phyloP scores from a whole-genome alignment of 2,797 vertebrate genomes.

The Craterocephalus amniculus region DNA sequence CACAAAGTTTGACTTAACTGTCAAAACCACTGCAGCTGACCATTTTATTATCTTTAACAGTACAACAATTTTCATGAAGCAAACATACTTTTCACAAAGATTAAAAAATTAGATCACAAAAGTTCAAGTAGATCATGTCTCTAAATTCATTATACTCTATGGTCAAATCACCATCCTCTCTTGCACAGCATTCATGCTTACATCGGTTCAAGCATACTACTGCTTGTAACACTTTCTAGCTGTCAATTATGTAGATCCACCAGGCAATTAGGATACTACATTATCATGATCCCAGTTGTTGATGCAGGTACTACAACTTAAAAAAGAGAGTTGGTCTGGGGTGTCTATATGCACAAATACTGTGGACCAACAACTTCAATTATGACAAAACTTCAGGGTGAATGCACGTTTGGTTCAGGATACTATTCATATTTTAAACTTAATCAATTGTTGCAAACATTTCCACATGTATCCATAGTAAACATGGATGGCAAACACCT shows the following conservation, averaged over 20 bases:
- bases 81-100: not conserved
- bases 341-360: not conserved
- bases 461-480: not conserved
- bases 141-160: too few species aligned
- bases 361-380: not conserved
- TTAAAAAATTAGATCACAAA: too few species aligned
- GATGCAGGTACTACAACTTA: not conserved
- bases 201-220: not conserved
- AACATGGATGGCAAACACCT: not conserved
- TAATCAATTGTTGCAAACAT: not conserved
- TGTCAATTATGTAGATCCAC: not conserved
- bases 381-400: not conserved
- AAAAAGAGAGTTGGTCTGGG: too few species aligned
- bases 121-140: too few species aligned
- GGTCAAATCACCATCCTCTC: too few species aligned
- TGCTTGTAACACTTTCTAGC: not conserved
- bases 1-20: too few species aligned
- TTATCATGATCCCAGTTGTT: not conserved
- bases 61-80: not conserved
- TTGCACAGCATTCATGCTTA: too few species aligned
- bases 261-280: not conserved
- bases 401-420: not conserved
- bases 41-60: too few species aligned
- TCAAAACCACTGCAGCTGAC: too few species aligned
- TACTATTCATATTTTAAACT: too few species aligned